phyloP scores from a whole-genome alignment of 2,888 invertebrate species.

The Dusona sp. region DNA sequence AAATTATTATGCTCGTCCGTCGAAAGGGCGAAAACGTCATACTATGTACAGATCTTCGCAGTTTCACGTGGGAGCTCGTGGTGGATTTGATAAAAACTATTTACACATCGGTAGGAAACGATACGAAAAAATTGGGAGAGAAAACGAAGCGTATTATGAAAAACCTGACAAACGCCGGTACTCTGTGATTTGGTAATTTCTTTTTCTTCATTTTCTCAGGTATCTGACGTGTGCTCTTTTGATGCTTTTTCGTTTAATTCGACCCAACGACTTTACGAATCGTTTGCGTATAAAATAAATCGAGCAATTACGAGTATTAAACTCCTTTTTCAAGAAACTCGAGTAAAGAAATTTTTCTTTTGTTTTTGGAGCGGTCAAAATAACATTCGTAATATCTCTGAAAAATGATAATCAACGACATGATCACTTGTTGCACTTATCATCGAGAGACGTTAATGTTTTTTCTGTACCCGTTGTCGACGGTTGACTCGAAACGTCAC shows the following conservation, averaged over 20 bases:
- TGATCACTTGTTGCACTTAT: slow-evolving; percentile 72
- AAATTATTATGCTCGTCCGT: slow-evolving; percentile 25
- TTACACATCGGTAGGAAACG: slow-evolving; percentile 59
- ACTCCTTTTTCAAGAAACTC: background rate
- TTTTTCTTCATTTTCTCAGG: background rate
- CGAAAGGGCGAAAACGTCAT: background rate
- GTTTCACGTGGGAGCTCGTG: slow-evolving; percentile 32
- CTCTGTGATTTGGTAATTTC: background rate
- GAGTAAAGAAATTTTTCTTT: background rate
- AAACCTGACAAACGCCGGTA: slow-evolving; percentile 10
- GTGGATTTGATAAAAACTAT: slow-evolving; percentile 59
- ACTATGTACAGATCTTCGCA: slow-evolving; percentile 59
- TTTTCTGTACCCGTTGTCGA: slow-evolving; percentile 54
- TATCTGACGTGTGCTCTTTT: slow-evolving; percentile 33
- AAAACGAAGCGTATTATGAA: slow-evolving; percentile 40
- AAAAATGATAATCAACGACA: background rate
- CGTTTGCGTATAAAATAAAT: slow-evolving; percentile 29
- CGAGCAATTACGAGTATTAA: slow-evolving; percentile 7
- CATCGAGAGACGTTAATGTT: slow-evolving; percentile 64
- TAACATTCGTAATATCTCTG: background rate
- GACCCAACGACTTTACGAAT: background rate
- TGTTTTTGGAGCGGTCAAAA: background rate
- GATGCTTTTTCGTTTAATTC: slow-evolving; percentile 33
- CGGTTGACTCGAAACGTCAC: slow-evolving; percentile 33
- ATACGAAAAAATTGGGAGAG: slow-evolving; percentile 3